Conservation (phyloP, 2,113 vertebrate genomes). For the Caracal caracal region DNA sequence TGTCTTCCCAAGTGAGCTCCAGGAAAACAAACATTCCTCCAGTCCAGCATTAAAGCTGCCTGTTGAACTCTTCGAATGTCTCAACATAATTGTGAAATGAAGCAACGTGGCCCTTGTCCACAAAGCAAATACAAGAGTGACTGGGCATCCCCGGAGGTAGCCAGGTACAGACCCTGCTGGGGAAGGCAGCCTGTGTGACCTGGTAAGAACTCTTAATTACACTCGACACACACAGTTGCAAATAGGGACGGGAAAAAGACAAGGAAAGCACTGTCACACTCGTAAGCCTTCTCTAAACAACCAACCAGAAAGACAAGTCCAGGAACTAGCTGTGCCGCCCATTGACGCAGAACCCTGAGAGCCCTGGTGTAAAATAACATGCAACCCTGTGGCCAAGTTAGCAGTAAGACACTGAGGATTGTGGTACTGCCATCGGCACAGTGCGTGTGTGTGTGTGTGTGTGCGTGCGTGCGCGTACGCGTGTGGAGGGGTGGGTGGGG, state of each 20-base stretch:
- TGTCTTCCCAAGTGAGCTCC: not conserved
- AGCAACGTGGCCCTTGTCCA: not conserved
- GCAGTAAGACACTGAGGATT: not conserved
- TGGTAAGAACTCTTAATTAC: not conserved
- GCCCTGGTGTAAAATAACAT: not conserved
- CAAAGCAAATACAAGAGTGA: not conserved
- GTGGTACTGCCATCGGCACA: not conserved
- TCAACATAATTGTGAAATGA: not conserved
- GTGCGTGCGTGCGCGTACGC: rapidly evolving
- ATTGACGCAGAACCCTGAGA: not conserved
- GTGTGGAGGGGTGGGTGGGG: no score
- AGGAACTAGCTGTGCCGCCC: not conserved
- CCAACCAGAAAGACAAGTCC: slow-evolving; percentile 34
- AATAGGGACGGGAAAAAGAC: not conserved
- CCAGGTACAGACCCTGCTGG: not conserved
- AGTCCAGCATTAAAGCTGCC: not conserved
- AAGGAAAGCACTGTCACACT: not conserved
- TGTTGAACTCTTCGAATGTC: not conserved
- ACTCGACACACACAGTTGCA: not conserved
- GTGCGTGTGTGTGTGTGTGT: not conserved
- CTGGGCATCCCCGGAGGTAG: not conserved
- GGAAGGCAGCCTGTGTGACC: not conserved
- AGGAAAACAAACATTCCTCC: not conserved
- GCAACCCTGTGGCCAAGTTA: not conserved
- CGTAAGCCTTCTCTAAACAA: slow-evolving; percentile 25